Evolutionary conservation across 1,140 invertebrate species (phyloP), one percentile per base, ranked within the genome.

Genomic region (Drosophila oshimai): DNA sequence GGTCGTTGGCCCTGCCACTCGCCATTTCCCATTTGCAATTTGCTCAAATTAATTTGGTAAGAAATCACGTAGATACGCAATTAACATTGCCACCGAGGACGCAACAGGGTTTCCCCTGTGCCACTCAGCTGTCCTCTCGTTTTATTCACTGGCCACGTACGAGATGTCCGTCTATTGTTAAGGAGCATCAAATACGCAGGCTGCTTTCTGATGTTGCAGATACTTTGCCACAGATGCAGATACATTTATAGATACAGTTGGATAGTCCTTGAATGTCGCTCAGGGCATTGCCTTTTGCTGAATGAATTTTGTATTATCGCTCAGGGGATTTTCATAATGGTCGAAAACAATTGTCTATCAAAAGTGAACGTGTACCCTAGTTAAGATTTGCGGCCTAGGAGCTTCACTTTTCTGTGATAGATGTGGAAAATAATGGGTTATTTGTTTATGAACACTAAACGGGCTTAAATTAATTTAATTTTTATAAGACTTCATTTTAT

Each of bases 41-140:
- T 87, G 74, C 67, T 60, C 68, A 89, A 89, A 83, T 87, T 89
- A 89, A 89, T 89, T 90, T 83, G 84, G 83, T 89, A 90, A 86
- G 89, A 90, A 90, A 90, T 90, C 89, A 90, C 89, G 89, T 90
- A 90, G 89, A 89, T 89, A 90, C 88, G 83, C 89, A 90, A 90
- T 90, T 90, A 90, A 90, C 89, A 88, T 81, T 70, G 81, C 55
- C 50, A 45, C 34, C 15, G 24, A 50, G 26, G 49, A 31, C 39
- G 58, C 58, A 62, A 62, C 58, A 62, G 58, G 29, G 17, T 31
- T 58, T 33, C 15, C 29, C 44, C 18, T 70, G 45, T 31, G 15
- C 33, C 20, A 4, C 7, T 6, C 45, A 26, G 29, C 41, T 29
- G 28, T 55, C 18, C n/a, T 29, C 46, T 9, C 58, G 84, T 61